Evolutionary conservation across 2,888 invertebrate genomes (phyloP).

Genomic region (Cyclophora punctaria): DNA sequence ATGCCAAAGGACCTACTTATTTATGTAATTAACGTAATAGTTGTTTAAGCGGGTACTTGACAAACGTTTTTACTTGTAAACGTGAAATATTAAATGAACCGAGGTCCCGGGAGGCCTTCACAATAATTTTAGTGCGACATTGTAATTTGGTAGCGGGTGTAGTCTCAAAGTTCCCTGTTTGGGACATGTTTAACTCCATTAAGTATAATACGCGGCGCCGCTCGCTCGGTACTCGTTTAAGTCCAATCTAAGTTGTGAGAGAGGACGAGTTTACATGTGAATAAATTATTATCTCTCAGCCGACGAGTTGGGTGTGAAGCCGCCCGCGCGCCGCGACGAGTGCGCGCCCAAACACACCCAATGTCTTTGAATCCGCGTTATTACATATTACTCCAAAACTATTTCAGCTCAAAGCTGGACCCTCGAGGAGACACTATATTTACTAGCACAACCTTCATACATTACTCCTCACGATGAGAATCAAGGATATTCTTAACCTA

Average conservation of each 20-base stretch:
- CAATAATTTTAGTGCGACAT: conserved; percentile 32
- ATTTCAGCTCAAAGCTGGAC: not conserved
- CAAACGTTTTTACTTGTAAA: conserved; percentile 25
- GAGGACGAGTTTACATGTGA: conserved; percentile 67
- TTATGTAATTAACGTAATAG: too few species aligned
- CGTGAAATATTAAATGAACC: conserved; percentile 3
- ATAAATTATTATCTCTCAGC: conserved; percentile 70
- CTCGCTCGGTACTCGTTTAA: conserved; percentile 71
- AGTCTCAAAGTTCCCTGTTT: conserved; percentile 46
- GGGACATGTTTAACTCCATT: conserved; percentile 72
- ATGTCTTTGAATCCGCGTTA: conserved; percentile 27
- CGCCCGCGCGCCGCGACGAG: not conserved
- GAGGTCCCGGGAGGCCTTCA: conserved; percentile 5
- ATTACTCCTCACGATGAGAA: not conserved
- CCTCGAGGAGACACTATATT: not conserved
- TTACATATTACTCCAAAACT: conserved; percentile 1
- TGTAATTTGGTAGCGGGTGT: conserved; percentile 42
- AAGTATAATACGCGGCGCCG: conserved; percentile 62
- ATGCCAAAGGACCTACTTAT: too few species aligned
- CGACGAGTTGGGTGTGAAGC: conserved; percentile 41
- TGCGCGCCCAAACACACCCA: conserved; percentile 6
- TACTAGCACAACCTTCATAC: not conserved
- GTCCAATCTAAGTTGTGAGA: conserved; percentile 71
- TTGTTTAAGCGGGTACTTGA: not conserved
- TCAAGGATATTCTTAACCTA: too few species aligned